These are phyloP conservation scores for Cyrtorhinus lividipennis DNA, from an alignment of 1,140 invertebrate genomes.

Conservation along the genomic window DNA sequence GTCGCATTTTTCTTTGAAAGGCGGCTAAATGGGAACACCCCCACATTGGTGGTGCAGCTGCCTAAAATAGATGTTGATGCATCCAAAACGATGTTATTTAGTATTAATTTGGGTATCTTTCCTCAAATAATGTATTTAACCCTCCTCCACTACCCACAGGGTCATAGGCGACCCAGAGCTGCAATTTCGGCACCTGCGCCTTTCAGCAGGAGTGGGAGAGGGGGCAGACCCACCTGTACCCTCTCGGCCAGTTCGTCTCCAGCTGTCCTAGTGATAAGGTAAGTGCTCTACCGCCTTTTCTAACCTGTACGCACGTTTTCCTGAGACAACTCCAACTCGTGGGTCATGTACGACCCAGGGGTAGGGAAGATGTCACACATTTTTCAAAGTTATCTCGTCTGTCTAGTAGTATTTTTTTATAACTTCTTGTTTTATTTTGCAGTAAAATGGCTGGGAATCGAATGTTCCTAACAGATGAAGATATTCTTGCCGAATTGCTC, in stretches of 20 bases:
- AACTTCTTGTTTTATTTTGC: neutral
- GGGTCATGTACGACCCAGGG: neutral
- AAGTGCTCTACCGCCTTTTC: neutral
- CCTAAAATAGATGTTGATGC: no score
- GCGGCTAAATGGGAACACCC: no score
- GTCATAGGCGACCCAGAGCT: neutral
- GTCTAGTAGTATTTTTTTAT: neutral
- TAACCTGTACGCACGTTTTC: neutral
- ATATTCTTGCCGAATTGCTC: neutral
- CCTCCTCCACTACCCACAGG: neutral
- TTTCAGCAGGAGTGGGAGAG: neutral
- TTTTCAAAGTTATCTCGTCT: neutral
- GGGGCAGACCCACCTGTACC: neutral
- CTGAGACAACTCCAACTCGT: neutral
- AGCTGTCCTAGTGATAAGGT: neutral
- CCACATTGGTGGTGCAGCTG: no score
- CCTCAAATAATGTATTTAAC: no score
- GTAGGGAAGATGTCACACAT: neutral
- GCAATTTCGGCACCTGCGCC: neutral
- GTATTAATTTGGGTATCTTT: no score
- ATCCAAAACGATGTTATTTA: no score
- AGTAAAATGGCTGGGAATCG: neutral
- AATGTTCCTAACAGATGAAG: neutral
- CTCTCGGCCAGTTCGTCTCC: neutral
- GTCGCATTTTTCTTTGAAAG: no score